Evolutionary conservation across 1,140 invertebrate genomes (phyloP).

Genomic region (Aphaenogaster rudis): DNA sequence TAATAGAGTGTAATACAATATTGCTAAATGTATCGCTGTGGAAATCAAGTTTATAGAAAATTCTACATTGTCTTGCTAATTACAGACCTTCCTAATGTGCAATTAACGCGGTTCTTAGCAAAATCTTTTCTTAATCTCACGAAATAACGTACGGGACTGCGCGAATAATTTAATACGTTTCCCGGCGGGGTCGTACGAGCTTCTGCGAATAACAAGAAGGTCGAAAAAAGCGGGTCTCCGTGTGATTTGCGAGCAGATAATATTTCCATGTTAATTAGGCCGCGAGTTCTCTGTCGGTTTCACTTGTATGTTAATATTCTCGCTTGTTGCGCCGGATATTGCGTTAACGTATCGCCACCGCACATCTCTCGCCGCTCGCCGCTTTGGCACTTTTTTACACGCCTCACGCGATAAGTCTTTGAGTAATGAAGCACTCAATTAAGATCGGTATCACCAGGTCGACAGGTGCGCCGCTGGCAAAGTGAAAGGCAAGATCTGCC

Average conservation of each 20-base stretch:
- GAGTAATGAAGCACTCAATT: conserved; percentile 65
- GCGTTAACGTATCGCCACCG: conserved; percentile 51
- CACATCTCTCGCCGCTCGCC: conserved; percentile 36
- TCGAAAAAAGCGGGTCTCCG: conserved; percentile 1
- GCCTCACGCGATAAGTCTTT: conserved; percentile 50
- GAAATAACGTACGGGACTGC: conserved; percentile 4
- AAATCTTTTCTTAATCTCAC: conserved; percentile 12
- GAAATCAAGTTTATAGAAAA: conserved; percentile 9
- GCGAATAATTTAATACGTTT: conserved; percentile 7
- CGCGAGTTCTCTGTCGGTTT: conserved; percentile 52
- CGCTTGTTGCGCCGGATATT: conserved; percentile 55
- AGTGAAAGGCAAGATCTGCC: conserved; percentile 37
- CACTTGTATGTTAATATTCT: conserved; percentile 57
- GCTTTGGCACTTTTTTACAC: conserved; percentile 46
- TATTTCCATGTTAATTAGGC: conserved; percentile 63
- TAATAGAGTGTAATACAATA: background rate
- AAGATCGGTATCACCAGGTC: conserved; percentile 49
- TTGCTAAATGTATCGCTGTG: background rate
- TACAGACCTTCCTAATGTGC: background rate
- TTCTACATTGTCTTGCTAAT: conserved; percentile 34
- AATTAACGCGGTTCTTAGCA: conserved; percentile 23
- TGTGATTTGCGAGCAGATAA: conserved; percentile 50
- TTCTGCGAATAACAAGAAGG: background rate
- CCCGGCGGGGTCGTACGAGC: background rate
- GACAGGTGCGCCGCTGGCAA: conserved; percentile 48